Percentiles rank a stretch among this genome's conserved stretches.
These are phyloP conservation scores for Sialis lutaria DNA, from an alignment of 2,888 invertebrate species.

Conservation along the genomic window DNA sequence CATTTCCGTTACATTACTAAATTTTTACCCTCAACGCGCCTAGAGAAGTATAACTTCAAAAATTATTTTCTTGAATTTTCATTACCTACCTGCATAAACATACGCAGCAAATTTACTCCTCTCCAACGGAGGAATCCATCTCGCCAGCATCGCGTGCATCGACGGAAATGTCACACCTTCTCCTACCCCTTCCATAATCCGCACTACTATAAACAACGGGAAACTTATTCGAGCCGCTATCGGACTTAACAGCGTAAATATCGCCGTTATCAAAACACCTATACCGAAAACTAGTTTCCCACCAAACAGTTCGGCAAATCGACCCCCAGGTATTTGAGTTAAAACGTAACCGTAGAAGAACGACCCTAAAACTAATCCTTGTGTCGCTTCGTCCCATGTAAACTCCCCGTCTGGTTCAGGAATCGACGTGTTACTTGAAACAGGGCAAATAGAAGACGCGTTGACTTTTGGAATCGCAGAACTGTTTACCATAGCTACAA, in stretches of 20 bases:
- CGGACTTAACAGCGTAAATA: slow-evolving; percentile 71
- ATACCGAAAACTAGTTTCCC: slow-evolving; percentile 76
- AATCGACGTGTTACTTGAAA: not conserved
- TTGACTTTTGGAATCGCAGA: slow-evolving; percentile 38
- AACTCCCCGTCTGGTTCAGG: slow-evolving; percentile 50
- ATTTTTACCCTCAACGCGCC: too few species aligned
- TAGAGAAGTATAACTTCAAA: too few species aligned
- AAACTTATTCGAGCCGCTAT: slow-evolving; percentile 53
- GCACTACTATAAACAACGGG: slow-evolving; percentile 51
- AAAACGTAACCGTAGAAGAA: slow-evolving; percentile 73
- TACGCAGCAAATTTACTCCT: slow-evolving; percentile 77
- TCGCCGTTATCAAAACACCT: slow-evolving; percentile 62
- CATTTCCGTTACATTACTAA: too few species aligned
- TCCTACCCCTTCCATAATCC: slow-evolving; percentile 68
- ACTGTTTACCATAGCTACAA: slow-evolving; percentile 84
- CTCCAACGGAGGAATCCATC: slow-evolving; percentile 87
- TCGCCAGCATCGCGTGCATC: slow-evolving; percentile 83
- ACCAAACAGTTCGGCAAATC: slow-evolving; percentile 70
- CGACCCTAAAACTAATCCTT: slow-evolving; percentile 64
- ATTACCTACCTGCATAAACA: slow-evolving; percentile 52
- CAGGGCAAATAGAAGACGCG: slow-evolving; percentile 18
- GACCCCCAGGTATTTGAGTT: slow-evolving; percentile 66
- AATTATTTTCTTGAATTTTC: too few species aligned
- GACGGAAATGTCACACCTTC: slow-evolving; percentile 88
- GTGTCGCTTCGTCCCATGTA: slow-evolving; percentile 59